These are phyloP conservation scores for Chromis chromis DNA, from an alignment of 2,797 vertebrate genomes.

Conservation along the genomic window DNA sequence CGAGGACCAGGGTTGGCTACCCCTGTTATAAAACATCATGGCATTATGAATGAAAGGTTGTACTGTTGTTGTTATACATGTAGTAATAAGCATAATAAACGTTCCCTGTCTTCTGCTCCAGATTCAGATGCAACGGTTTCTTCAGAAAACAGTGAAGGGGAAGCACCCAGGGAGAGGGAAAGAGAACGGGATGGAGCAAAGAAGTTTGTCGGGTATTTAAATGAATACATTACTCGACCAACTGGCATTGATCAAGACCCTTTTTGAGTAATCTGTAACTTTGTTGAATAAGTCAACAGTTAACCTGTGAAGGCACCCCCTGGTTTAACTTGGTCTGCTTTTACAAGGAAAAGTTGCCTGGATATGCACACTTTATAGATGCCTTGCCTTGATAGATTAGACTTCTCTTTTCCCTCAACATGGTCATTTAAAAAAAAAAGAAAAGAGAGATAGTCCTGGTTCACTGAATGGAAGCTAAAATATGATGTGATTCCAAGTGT, in stretches of 20 bases:
- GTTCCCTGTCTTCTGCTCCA: conserved; percentile 58
- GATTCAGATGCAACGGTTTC: conserved; percentile 94
- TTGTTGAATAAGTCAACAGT: too few relatives aligned
- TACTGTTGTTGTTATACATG: too few relatives aligned
- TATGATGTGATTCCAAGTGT: too few relatives aligned
- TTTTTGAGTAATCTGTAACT: too few relatives aligned
- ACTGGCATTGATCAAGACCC: neutral
- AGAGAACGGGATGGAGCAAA: conserved; percentile 86
- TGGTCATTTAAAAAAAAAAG: too few relatives aligned
- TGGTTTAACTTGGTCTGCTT: too few relatives aligned
- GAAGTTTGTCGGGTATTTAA: conserved; percentile 82
- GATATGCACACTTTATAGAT: too few relatives aligned
- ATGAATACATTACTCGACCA: neutral
- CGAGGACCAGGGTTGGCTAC: too few relatives aligned
- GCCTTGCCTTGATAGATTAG: too few relatives aligned
- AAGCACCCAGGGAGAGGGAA: conserved; percentile 87
- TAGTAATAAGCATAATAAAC: neutral
- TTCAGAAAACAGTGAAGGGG: conserved; percentile 92
- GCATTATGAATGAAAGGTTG: neutral
- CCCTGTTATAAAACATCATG: neutral
- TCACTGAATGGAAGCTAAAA: neutral
- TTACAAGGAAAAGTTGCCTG: too few relatives aligned
- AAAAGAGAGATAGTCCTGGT: neutral
- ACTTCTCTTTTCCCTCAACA: too few relatives aligned
- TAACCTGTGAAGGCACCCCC: too few relatives aligned